These are phyloP conservation scores for Drosophila tsacasi DNA, from an alignment of 1,140 invertebrate species.

Conservation along the genomic window DNA sequence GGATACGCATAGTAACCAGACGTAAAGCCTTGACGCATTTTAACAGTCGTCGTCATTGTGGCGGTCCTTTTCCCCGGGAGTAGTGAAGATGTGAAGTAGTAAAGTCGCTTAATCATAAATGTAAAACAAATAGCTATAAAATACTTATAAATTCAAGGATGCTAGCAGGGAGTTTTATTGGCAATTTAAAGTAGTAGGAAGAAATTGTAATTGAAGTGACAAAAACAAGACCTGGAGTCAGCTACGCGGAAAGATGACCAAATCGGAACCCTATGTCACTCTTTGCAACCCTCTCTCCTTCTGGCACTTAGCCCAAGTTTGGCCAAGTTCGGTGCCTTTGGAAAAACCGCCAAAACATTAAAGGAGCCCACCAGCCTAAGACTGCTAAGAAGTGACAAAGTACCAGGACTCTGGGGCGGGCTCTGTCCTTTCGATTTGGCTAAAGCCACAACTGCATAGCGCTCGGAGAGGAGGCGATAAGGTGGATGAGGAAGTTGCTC, in stretches of 20 bases:
- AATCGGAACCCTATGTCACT: neutral
- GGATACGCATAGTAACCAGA: constrained; percentile 7
- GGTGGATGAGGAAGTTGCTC: constrained; percentile 20
- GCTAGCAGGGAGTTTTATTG: neutral
- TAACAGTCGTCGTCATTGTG: constrained; percentile 18
- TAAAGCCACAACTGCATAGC: constrained; percentile 38
- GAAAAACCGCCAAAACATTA: constrained; percentile 26
- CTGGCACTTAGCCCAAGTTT: no score
- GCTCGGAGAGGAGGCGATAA: constrained; percentile 5
- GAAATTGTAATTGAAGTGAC: constrained; percentile 1
- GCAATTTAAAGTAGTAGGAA: neutral
- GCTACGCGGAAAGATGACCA: constrained; percentile 1
- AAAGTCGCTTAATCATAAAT: constrained; percentile 54
- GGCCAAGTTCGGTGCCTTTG: neutral
- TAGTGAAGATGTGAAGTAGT: constrained; percentile 12
- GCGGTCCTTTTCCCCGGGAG: constrained; percentile 3
- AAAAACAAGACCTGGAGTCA: no score
- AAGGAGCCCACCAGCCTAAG: constrained; percentile 23
- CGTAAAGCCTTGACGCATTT: constrained; percentile 38
- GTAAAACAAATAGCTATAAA: constrained; percentile 31
- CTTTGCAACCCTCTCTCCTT: constrained; percentile 4
- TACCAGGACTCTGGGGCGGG: neutral
- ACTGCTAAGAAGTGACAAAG: constrained; percentile 44
- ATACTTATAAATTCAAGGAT: constrained; percentile 7
- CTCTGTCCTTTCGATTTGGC: constrained; percentile 19